phyloP scores from a whole-genome alignment of 2,797 vertebrate species.

The Chaetodon trifasciatus region DNA sequence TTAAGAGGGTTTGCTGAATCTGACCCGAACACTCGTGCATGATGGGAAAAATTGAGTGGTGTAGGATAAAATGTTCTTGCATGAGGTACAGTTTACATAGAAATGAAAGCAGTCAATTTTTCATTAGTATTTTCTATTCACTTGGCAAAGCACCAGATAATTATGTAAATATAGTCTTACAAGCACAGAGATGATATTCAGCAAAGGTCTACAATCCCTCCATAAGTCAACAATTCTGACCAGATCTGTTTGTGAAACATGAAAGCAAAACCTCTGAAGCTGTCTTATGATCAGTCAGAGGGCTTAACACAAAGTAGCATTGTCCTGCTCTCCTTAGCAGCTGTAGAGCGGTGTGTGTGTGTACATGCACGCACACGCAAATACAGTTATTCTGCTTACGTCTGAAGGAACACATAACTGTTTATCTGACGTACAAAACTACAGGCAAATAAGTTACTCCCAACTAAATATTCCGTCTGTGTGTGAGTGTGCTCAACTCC shows the following conservation, averaged over 20 bases:
- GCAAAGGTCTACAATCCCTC: not conserved
- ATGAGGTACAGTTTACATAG: not conserved
- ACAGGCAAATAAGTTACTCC: conserved; percentile 11
- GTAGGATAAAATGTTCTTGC: not conserved
- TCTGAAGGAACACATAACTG: conserved; percentile 7
- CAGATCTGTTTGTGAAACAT: not conserved
- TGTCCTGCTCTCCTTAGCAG: conserved; percentile 33
- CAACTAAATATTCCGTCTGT: conserved; percentile 1
- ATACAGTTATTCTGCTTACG: not conserved
- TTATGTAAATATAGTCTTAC: not conserved
- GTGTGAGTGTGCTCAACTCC: not conserved
- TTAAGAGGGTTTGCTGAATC: not conserved
- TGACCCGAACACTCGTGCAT: not conserved
- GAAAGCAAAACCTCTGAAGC: conserved; percentile 3
- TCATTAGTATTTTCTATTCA: not conserved
- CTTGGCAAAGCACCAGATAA: not conserved
- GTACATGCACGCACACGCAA: not conserved
- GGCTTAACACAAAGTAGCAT: conserved; percentile 49
- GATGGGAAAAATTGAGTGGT: not conserved
- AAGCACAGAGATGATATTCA: not conserved
- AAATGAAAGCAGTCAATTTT: not conserved
- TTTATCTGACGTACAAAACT: conserved; percentile 8
- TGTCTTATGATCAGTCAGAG: conserved; percentile 66
- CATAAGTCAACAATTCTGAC: not conserved
- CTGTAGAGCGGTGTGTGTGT: not conserved